These are phyloP conservation scores for Agriopis marginaria DNA, from an alignment of 2,888 invertebrate species.

Conservation along the genomic window DNA sequence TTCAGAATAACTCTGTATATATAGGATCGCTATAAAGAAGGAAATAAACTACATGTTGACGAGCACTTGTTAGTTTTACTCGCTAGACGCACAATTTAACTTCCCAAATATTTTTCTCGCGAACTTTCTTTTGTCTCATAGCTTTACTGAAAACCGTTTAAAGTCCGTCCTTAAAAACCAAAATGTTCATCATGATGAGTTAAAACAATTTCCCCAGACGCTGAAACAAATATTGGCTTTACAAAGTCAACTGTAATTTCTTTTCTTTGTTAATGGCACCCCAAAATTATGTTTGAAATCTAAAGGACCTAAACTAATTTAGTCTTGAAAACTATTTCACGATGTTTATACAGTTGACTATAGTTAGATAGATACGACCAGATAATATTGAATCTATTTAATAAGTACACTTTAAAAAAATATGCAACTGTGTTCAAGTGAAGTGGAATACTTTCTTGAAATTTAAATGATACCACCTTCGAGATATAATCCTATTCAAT, in stretches of 20 bases:
- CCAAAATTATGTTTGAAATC: conserved; percentile 46
- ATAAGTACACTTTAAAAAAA: too few relatives aligned
- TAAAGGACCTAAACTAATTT: conserved; percentile 36
- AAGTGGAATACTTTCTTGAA: too few relatives aligned
- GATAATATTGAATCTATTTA: neutral
- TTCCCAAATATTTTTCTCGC: neutral
- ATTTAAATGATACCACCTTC: too few relatives aligned
- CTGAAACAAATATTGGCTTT: conserved; percentile 65
- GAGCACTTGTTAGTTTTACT: too few relatives aligned
- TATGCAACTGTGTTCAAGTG: too few relatives aligned
- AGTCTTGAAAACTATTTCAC: conserved; percentile 28
- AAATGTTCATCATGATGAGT: conserved; percentile 53
- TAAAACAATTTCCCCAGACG: conserved; percentile 57
- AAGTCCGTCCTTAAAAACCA: conserved; percentile 53
- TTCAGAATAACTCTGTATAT: too few relatives aligned
- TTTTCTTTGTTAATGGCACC: conserved; percentile 52
- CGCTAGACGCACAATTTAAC: too few relatives aligned
- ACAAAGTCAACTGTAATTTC: conserved; percentile 59
- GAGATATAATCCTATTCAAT: too few relatives aligned
- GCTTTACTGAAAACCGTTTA: conserved; percentile 47
- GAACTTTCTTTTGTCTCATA: neutral
- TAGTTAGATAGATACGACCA: neutral
- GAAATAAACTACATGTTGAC: neutral
- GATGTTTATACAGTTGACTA: neutral
- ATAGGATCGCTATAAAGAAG: too few relatives aligned